Evolutionary conservation across 2,113 vertebrate species (phyloP).

Genomic region (Clupea harengus): DNA sequence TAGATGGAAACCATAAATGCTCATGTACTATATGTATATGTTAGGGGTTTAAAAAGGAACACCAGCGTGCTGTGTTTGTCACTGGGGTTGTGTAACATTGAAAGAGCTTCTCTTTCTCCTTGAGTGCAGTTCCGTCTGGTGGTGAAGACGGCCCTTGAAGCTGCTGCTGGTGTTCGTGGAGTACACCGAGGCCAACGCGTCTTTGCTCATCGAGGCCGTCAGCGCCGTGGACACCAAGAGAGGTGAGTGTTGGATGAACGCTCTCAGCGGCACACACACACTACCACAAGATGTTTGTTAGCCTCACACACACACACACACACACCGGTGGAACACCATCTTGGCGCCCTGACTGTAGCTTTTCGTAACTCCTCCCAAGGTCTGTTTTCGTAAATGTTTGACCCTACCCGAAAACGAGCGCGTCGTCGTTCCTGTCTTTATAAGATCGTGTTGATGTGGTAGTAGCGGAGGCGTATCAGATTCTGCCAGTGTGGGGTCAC

Average conservation of each 20-base stretch:
- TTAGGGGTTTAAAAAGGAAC: background rate
- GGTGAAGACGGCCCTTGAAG: constrained; percentile 94
- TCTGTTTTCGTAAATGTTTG: constrained; percentile 1
- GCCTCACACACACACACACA: constrained; percentile 8
- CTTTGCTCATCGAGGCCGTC: constrained; percentile 81
- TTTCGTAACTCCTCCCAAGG: background rate
- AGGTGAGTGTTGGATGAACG: constrained; percentile 60
- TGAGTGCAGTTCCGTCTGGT: constrained; percentile 87
- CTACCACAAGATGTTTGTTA: background rate
- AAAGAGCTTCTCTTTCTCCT: constrained; percentile 32
- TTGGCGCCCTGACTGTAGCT: background rate
- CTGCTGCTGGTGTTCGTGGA: constrained; percentile 96
- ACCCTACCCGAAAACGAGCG: background rate
- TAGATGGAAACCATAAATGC: background rate
- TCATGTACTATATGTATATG: background rate
- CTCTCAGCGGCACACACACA: too few species aligned
- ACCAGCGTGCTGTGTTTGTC: background rate
- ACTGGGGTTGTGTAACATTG: background rate
- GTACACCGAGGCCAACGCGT: constrained; percentile 85
- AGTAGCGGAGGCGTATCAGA: background rate
- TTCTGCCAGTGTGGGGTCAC: background rate
- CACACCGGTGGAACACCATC: constrained; percentile 5
- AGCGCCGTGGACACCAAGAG: constrained; percentile 78
- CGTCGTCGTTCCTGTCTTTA: background rate
- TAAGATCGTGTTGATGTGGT: background rate